These are phyloP conservation scores for Pasiphila rectangulata DNA, from an alignment of 2,888 invertebrate genomes.

Conservation along the genomic window DNA sequence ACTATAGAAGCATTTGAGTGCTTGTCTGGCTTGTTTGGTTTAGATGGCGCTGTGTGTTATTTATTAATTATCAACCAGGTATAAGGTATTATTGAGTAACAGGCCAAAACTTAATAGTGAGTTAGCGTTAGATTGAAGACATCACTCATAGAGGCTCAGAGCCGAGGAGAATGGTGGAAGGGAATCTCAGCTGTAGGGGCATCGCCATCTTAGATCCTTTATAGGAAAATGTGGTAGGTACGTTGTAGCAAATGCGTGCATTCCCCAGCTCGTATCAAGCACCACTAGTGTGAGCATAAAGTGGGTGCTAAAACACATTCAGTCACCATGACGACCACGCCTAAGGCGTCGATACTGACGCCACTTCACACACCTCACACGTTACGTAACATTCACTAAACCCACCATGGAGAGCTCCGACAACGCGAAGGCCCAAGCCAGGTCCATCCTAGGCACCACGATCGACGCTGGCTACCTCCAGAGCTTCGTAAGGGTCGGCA, in stretches of 20 bases:
- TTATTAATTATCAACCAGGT: no score
- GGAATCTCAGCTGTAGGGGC: no score
- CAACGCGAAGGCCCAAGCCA: slow-evolving; percentile 71
- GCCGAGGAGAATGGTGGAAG: no score
- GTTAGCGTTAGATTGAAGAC: no score
- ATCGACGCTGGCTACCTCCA: slow-evolving; percentile 88
- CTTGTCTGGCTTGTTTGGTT: no score
- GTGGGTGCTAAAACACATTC: slow-evolving; percentile 70
- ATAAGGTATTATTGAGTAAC: no score
- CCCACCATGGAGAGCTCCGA: slow-evolving; percentile 55
- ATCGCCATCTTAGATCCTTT: no score
- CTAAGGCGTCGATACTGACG: slow-evolving; percentile 70
- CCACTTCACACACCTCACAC: slow-evolving; percentile 56
- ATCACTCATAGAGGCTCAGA: no score
- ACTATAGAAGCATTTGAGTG: no score
- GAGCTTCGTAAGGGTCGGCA: slow-evolving; percentile 87
- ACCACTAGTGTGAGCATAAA: slow-evolving; percentile 48
- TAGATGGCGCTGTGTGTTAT: no score
- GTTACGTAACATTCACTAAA: slow-evolving; percentile 53
- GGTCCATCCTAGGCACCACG: slow-evolving; percentile 84
- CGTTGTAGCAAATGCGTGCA: slow-evolving; percentile 26
- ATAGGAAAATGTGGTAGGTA: no score
- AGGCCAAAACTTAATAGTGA: no score
- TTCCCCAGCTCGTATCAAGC: slow-evolving; percentile 29
- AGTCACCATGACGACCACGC: slow-evolving; percentile 70